These are phyloP conservation scores for Mesorhabditis spiculigera DNA, from an alignment of 2,888 invertebrate genomes.

Conservation along the genomic window DNA sequence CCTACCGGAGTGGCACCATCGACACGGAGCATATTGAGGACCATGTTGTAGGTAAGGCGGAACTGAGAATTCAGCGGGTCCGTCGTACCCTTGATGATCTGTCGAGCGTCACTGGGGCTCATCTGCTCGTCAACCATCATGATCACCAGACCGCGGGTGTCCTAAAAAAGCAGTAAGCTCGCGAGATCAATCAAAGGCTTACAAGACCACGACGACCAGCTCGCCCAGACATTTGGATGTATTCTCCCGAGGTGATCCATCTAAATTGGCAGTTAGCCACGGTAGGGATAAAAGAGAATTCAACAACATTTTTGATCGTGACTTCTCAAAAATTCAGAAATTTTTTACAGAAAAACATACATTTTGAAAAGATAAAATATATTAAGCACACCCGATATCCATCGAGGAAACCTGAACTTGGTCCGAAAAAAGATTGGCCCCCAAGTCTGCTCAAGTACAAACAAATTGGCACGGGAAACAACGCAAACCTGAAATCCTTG, in stretches of 20 bases:
- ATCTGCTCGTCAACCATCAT: conserved; percentile 97
- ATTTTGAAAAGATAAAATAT: too few relatives aligned
- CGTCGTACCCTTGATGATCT: conserved; percentile 74
- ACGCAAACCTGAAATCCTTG: conserved; percentile 80
- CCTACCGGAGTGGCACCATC: conserved; percentile 92
- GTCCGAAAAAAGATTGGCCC: too few relatives aligned
- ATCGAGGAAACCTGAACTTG: not conserved
- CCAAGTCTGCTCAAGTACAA: too few relatives aligned
- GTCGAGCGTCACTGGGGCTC: conserved; percentile 64
- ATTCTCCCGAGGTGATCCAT: conserved; percentile 76
- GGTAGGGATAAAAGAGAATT: too few relatives aligned
- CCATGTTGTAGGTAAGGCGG: conserved; percentile 99
- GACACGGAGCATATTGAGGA: conserved; percentile 86
- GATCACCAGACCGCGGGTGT: conserved; percentile 92
- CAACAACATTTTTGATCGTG: not conserved
- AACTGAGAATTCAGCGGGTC: conserved; percentile 98
- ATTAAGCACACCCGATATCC: not conserved
- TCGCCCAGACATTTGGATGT: conserved; percentile 98
- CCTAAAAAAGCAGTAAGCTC: conserved; percentile 64
- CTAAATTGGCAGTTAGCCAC: conserved; percentile 54
- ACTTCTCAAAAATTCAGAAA: not conserved
- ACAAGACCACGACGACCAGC: conserved; percentile 78
- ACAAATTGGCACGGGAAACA: not conserved
- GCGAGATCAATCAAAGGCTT: conserved; percentile 64
- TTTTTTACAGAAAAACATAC: not conserved